Base-by-base conservation (phyloP, 2,113 vertebrate genomes). In the Brachyhypopomus occidentalis region DNA sequence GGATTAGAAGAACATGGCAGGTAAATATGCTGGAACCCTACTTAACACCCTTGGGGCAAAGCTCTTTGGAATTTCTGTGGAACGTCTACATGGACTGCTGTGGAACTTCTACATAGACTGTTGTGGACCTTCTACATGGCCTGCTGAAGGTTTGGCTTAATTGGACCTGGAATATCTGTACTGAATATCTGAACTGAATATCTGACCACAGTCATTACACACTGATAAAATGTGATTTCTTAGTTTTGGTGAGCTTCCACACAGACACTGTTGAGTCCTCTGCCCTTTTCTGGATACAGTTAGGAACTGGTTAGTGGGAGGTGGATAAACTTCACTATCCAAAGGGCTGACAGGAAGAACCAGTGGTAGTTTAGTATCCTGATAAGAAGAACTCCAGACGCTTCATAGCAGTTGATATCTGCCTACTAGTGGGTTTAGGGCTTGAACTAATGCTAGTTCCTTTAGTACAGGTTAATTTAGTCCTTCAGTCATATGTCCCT, bases 391-490 rank as follows among this genome's bases (percentile, higher is more conserved):
- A 30, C 20, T 62, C 8, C 16, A 22, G n/a, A 30, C 22, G 59
- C 58, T 22, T 19, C 74, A 63, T 20, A 59, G 9, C 19, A 38
- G 56, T 38, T 45, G 74, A 63, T 76, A 62, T 45, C 12, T 36
- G 74, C 30, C 58, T 75, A 62, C 63, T 76, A 62, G 74, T 6
- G 11, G 34, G 20, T 63, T 62, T 55, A 52, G 72, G 23, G 25
- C 20, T 25, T 45, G 59, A n/a, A 77, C 14, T 63, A 59, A 14
- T 17, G 3, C 30, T 22, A 20, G 22, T 38, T 22, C 56, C 23
- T 19, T 77, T 12, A 63, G 11, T 45, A 25, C 20, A 60, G 41
- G 62, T 64, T 30, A 30, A 30, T 30, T 30, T 3, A 30, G 3
- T 30, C 2, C 3, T 30, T 38, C 38, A 64, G 41, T 48, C 11